phyloP scores from a whole-genome alignment of 2,113 vertebrate genomes.

The Trichechus manatus region DNA sequence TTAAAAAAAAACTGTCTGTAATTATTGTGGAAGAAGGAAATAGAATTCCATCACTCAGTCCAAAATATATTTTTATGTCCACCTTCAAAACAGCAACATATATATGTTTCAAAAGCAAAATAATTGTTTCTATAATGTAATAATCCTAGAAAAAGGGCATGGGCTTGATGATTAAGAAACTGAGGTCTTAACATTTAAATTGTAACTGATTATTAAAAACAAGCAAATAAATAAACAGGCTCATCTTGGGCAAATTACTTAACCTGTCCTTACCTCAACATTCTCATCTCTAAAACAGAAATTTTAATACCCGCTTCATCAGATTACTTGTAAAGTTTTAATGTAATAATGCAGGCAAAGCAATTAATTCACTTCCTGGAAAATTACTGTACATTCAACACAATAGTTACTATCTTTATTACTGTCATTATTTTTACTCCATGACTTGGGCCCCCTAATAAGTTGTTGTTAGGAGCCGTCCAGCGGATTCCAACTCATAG shows the following conservation, averaged over 20 bases:
- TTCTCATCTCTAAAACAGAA: neutral
- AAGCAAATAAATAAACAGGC: neutral
- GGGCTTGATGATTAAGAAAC: neutral
- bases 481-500: no score
- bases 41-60: neutral
- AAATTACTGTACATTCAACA: neutral
- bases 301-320: neutral
- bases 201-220: neutral
- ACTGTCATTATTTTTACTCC: neutral
- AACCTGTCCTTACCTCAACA: neutral
- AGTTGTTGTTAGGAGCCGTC: no score
- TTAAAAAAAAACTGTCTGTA: neutral
- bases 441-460: neutral
- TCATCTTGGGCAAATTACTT: neutral
- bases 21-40: neutral
- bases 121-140: neutral
- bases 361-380: neutral
- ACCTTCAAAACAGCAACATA: neutral
- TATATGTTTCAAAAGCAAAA: neutral
- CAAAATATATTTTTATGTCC: conserved; percentile 39
- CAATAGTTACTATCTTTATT: neutral
- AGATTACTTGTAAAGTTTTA: neutral
- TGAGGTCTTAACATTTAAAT: neutral
- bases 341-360: neutral
- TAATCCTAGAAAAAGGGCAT: neutral